Percentiles rank a stretch among this genome's conserved stretches.
phyloP scores from a whole-genome alignment of 1,140 invertebrate genomes.

The Fopius arisanus region DNA sequence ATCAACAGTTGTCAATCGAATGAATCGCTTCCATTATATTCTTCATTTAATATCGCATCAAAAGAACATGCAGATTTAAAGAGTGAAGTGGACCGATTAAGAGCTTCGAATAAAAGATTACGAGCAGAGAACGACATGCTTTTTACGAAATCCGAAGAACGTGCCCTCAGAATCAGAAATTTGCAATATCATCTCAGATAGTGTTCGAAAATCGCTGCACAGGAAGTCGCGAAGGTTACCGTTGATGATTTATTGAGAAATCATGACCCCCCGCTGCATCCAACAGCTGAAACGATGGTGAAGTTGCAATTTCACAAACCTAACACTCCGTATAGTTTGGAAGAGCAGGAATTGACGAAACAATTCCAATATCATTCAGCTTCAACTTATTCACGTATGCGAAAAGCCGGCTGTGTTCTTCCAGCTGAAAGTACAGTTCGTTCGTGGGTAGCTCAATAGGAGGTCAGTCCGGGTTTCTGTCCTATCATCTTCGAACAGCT shows the following conservation, averaged over 20 bases:
- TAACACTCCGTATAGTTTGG: constrained; percentile 13
- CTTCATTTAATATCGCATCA: too few species aligned
- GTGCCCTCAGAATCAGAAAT: too few species aligned
- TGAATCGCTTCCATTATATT: too few species aligned
- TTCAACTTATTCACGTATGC: constrained; percentile 5
- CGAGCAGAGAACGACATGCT: too few species aligned
- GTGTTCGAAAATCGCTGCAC: not conserved
- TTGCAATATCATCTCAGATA: not conserved
- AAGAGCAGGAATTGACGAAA: constrained; percentile 33
- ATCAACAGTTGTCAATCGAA: too few species aligned
- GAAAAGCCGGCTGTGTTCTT: constrained; percentile 36
- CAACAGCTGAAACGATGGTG: too few species aligned
- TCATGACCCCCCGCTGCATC: not conserved
- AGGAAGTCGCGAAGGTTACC: not conserved
- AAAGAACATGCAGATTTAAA: too few species aligned
- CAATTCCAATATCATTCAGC: constrained; percentile 38
- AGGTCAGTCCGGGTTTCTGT: constrained; percentile 36
- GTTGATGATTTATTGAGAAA: not conserved
- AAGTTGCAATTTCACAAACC: constrained; percentile 19
- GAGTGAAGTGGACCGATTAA: too few species aligned
- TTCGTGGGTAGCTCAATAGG: constrained; percentile 32
- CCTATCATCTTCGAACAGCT: constrained; percentile 31
- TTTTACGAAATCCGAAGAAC: too few species aligned
- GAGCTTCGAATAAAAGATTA: too few species aligned
- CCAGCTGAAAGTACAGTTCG: constrained; percentile 27